Base-by-base conservation (phyloP, 2,113 vertebrate species). In the Circaetus cinerascens region DNA sequence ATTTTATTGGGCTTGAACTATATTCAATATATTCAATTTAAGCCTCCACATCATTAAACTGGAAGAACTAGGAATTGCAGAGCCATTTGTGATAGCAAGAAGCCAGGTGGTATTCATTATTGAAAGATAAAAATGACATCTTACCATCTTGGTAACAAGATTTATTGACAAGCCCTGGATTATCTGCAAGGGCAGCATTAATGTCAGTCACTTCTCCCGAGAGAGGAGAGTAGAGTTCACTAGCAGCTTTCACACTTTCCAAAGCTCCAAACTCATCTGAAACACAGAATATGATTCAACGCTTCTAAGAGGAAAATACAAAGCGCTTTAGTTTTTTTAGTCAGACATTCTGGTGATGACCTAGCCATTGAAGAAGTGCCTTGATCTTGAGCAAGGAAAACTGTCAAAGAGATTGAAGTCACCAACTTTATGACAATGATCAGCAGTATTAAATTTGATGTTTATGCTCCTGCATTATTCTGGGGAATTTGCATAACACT, bases 201-300 rank as follows among this genome's bases (percentile, higher is more conserved):
- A 99, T 96, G 96, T 99, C 99, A 38, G 99, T 99, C 86, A 99
- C 99, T 97, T 99, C 99, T 95, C 99, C 99, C 5, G 99, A 99
- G 84, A 99, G 90, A 82, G 99, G 99, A 43, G 99, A 99, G 95
- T 99, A 99, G 43, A 99, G 98, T 97, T 99, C 99, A 98, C 99
- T 99, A 92, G 99, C 99, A 96, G 99, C 99, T 98, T 99, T 99
- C 74, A 99, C 99, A 69, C 99, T 99, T 98, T 99, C 99, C 97
- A 99, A 97, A 95, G 99, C 99, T 86, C 99, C 99, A 98, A 99
- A 99, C 95, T 99, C 99, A 97, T 99, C 99, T 99, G 96, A 55
- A 96, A 97, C 46, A 93, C 20, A 95, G 34, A 81, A 92, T 7
- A 59, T 0, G 11, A 69, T 9, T 20, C 15, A 60, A 41, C 0